phyloP scores from a whole-genome alignment of 1,140 invertebrate genomes.

The Colletes gigas region DNA sequence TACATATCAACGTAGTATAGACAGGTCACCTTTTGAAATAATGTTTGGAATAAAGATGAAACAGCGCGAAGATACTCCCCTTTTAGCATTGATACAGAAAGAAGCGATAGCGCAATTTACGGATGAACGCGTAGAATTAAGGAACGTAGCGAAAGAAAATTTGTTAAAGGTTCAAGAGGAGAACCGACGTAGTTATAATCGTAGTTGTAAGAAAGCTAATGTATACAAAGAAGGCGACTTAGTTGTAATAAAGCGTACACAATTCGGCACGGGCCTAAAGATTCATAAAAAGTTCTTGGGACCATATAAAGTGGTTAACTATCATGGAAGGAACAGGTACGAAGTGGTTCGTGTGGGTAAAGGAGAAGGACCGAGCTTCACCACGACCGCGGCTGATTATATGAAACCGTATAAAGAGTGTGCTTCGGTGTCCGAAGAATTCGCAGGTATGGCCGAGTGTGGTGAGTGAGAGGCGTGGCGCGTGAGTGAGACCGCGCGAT shows the following conservation, averaged over 20 bases:
- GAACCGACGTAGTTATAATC: neutral
- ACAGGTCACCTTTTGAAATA: constrained; percentile 68
- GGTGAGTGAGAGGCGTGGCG: too few species aligned
- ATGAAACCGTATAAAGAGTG: too few species aligned
- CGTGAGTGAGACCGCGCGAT: too few species aligned
- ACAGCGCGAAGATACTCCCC: constrained; percentile 51
- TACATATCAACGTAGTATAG: constrained; percentile 56
- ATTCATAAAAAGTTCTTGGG: neutral
- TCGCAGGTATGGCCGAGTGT: too few species aligned
- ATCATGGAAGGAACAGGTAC: neutral
- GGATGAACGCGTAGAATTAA: neutral
- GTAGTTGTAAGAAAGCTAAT: too few species aligned
- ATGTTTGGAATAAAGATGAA: constrained; percentile 69
- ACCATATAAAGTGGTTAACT: neutral
- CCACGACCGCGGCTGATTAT: neutral
- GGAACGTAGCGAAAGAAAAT: neutral
- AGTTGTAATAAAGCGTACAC: too few species aligned
- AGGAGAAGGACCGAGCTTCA: neutral
- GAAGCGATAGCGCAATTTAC: neutral
- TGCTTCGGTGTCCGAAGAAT: too few species aligned
- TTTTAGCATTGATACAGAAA: constrained; percentile 36
- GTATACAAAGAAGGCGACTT: too few species aligned
- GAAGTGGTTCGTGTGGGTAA: neutral
- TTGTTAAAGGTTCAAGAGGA: neutral
- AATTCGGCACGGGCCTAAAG: neutral